Evolutionary conservation across 2,888 invertebrate species (phyloP).

Genomic region (Drosophila austrosaltans): DNA sequence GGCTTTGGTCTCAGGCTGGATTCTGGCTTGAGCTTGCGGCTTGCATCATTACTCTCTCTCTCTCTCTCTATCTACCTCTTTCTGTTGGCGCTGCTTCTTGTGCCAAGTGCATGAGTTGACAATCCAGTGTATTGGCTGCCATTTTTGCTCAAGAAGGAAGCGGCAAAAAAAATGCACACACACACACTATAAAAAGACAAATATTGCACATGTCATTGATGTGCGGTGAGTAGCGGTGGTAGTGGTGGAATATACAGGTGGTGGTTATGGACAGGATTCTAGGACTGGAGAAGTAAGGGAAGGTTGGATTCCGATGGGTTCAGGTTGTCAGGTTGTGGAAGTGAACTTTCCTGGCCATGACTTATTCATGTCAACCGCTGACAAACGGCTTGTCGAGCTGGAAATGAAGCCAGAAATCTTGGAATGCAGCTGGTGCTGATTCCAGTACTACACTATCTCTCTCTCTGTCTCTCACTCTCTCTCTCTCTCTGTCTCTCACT

Average conservation of each 20-base stretch:
- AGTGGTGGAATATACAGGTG: neutral
- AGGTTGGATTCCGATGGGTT: too few relatives aligned
- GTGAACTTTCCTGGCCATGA: conserved; percentile 53
- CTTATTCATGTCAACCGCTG: conserved; percentile 73
- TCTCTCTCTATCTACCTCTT: neutral
- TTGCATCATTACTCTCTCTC: conserved; percentile 66
- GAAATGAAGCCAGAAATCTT: conserved; percentile 26
- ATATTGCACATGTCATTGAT: conserved; percentile 72
- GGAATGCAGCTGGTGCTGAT: conserved; percentile 3
- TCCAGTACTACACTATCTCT: neutral
- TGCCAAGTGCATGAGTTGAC: conserved; percentile 68
- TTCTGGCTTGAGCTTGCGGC: conserved; percentile 9
- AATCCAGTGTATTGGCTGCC: conserved; percentile 68
- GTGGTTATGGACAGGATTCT: neutral
- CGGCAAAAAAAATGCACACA: neutral
- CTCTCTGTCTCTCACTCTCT: neutral
- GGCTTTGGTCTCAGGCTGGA: conserved; percentile 4
- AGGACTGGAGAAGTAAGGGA: too few relatives aligned
- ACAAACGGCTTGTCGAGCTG: conserved; percentile 61
- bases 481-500: conserved; percentile 7
- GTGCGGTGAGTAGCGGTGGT: conserved; percentile 27
- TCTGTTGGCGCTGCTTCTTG: conserved; percentile 45
- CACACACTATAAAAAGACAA: conserved; percentile 53
- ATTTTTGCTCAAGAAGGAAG: conserved; percentile 40
- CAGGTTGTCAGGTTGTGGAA: conserved; percentile 42